Percentiles rank a stretch among this genome's conserved stretches.
Conservation (phyloP, 2,113 vertebrate genomes). For the Arothron firmamentum region DNA sequence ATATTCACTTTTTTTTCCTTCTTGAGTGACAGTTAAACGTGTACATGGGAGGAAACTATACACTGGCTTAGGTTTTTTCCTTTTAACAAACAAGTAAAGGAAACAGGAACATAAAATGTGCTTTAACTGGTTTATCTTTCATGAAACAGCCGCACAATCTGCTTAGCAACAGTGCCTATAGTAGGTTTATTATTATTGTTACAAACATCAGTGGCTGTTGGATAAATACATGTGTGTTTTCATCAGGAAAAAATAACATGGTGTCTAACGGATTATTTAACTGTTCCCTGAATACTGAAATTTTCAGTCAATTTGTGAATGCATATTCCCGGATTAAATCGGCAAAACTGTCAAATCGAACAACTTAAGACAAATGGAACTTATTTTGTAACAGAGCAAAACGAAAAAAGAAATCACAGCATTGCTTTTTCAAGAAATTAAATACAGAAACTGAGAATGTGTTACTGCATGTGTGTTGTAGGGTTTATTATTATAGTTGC, state of each 20-base stretch:
- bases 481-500: conserved; percentile 36
- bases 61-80: background rate
- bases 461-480: conserved; percentile 29
- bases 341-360: conserved; percentile 25
- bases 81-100: conserved; percentile 36
- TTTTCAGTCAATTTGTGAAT: conserved; percentile 18
- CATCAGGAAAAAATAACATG: conserved; percentile 1
- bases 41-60: conserved; percentile 14
- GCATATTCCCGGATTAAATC: conserved; percentile 13
- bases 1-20: conserved; percentile 27
- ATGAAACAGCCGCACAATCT: conserved; percentile 13
- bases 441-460: conserved; percentile 38
- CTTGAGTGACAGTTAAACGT: background rate
- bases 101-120: conserved; percentile 22
- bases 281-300: conserved; percentile 1
- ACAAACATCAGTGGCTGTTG: conserved; percentile 8
- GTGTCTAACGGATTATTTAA: conserved; percentile 3
- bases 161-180: conserved; percentile 17
- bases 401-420: conserved; percentile 47
- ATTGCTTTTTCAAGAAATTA: conserved; percentile 32
- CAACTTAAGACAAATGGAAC: conserved; percentile 36
- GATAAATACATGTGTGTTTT: background rate
- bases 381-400: conserved; percentile 32
- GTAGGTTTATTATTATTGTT: conserved; percentile 12
- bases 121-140: background rate